A percentile compares a stretch with the other conserved stretches of the same genome.
These are phyloP conservation scores for Enteromius fasciolatus DNA, from an alignment of 2,797 vertebrate species.

Conservation along the genomic window DNA sequence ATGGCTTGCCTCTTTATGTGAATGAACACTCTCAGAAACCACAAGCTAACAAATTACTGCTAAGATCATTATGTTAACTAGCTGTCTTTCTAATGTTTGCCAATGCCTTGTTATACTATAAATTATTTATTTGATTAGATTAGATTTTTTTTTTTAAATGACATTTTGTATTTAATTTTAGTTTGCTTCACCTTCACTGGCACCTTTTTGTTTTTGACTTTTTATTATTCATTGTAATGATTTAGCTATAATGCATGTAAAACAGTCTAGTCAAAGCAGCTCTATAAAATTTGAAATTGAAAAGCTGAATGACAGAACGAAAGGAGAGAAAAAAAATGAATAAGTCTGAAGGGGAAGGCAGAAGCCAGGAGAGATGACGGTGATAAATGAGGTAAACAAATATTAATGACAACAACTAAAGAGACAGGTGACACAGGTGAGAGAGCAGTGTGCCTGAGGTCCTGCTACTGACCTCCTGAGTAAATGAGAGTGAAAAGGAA, in stretches of 20 bases:
- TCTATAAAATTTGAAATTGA: background rate
- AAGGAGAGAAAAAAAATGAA: conserved; percentile 24
- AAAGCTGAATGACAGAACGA: conserved; percentile 19
- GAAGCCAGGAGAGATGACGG: conserved; percentile 39
- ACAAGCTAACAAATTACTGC: background rate
- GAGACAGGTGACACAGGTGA: conserved; percentile 12
- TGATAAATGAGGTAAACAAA: conserved; percentile 52
- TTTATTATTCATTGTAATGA: background rate
- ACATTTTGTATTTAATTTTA: background rate
- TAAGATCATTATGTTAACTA: conserved; percentile 2
- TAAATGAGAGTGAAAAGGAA: conserved; percentile 39
- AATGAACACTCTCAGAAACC: background rate
- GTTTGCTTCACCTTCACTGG: background rate
- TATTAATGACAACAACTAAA: conserved; percentile 49
- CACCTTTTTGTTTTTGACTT: background rate
- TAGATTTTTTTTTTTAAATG: background rate
- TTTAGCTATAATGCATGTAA: background rate
- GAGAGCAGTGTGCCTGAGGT: conserved; percentile 39
- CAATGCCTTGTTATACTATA: background rate
- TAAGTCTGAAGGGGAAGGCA: conserved; percentile 18
- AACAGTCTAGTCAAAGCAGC: background rate
- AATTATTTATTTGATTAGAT: background rate
- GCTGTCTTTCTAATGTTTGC: background rate
- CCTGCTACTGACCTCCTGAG: conserved; percentile 31
- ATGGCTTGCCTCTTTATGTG: background rate